Conservation (phyloP, 2,113 vertebrate genomes). For the Gulo gulo region DNA sequence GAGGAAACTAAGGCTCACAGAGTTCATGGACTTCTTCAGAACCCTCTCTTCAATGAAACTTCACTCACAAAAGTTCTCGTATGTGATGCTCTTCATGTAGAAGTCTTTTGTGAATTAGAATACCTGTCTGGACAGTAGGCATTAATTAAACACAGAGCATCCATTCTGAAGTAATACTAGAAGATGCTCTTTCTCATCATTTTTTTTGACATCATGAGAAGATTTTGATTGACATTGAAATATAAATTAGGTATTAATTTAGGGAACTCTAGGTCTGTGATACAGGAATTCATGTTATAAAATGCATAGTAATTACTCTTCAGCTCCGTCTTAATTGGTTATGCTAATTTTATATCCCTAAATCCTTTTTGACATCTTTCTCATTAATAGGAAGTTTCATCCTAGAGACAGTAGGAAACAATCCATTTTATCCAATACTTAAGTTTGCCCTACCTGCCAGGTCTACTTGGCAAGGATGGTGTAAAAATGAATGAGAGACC, state of each 20-base stretch:
- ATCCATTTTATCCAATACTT: not conserved
- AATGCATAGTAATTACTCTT: slow-evolving; percentile 29
- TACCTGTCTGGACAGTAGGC: not conserved
- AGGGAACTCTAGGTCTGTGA: not conserved
- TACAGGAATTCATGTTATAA: slow-evolving; percentile 20
- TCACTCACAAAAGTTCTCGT: not conserved
- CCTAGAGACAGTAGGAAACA: not conserved
- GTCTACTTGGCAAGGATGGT: not conserved
- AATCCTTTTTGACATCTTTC: slow-evolving; percentile 8
- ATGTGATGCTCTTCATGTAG: slow-evolving; percentile 24
- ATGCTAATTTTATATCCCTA: slow-evolving; percentile 7
- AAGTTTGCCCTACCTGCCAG: not conserved
- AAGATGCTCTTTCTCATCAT: not conserved
- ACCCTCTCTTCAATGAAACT: not conserved
- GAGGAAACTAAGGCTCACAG: not conserved
- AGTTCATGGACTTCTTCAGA: slow-evolving; percentile 1
- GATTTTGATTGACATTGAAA: slow-evolving; percentile 34
- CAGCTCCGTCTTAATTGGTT: not conserved
- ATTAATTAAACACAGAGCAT: not conserved
- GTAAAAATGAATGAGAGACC: not conserved
- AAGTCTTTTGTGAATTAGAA: not conserved
- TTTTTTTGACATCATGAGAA: slow-evolving; percentile 26
- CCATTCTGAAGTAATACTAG: not conserved
- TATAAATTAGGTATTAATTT: slow-evolving; percentile 21
- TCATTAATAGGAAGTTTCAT: slow-evolving; percentile 24